These are phyloP conservation scores for Acinonyx jubatus DNA, from an alignment of 2,113 vertebrate species.

Conservation along the genomic window DNA sequence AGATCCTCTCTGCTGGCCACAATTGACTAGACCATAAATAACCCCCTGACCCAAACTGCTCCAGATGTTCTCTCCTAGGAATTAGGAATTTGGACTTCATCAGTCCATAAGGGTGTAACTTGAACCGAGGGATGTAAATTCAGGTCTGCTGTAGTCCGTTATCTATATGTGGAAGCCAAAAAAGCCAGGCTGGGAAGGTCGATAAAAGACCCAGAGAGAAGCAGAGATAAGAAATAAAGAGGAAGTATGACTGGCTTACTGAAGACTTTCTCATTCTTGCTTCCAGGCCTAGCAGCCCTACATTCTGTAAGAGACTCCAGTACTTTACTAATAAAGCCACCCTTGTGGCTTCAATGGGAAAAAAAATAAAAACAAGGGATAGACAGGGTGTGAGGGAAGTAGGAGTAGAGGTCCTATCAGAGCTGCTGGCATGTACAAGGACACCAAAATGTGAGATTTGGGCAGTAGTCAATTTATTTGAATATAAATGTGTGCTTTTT, in stretches of 20 bases:
- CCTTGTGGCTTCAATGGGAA: background rate
- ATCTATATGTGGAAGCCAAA: background rate
- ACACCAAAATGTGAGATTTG: background rate
- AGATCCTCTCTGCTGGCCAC: background rate
- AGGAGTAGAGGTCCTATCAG: background rate
- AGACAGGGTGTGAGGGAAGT: background rate
- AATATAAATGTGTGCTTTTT: background rate
- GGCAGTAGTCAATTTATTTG: background rate
- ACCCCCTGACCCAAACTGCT: constrained; percentile 6
- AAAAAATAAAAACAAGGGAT: background rate
- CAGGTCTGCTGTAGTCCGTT: background rate
- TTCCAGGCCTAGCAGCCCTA: background rate
- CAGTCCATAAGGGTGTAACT: background rate
- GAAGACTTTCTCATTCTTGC: background rate
- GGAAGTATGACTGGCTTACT: background rate
- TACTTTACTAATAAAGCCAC: background rate
- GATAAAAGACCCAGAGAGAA: background rate
- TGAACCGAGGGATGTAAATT: constrained; percentile 41
- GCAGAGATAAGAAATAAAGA: background rate
- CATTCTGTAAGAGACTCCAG: background rate
- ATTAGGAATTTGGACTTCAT: constrained; percentile 40
- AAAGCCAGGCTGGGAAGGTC: background rate
- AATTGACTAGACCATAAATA: constrained; percentile 54
- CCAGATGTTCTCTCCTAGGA: constrained; percentile 54
- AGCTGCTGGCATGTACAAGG: no score